Base-by-base conservation (phyloP, 1,140 invertebrate genomes). In the Centruroides vittatus region DNA sequence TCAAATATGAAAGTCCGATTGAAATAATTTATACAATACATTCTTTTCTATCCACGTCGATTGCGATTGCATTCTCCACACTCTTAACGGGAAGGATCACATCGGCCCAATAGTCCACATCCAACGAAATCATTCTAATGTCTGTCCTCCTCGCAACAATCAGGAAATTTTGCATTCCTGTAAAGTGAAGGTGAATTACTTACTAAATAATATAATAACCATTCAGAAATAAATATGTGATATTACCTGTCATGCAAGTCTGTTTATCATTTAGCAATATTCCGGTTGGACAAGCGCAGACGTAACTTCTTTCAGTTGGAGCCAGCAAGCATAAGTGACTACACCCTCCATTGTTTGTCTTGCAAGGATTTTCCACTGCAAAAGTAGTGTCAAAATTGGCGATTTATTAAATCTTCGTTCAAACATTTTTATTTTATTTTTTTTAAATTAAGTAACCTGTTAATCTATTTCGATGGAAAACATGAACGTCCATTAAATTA, bases 101-200 rank as follows among this genome's bases (percentile, higher is more conserved):
- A 75, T 92, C 88, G 34, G 86, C 84, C 5, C 81, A 79, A 70
- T 92, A 92, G 12, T 85, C 82, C 1, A 89, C 84, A 70, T 93
- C 89, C 51, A 94, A 74, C 0, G 89, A 92, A 9, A 93, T 84
- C 58, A 86, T 81, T 11, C 89, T 75, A 59, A 94, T 87, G 63
- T 90, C 86, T 35, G 85, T 79, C 3, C 87, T 79, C 70, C 88
- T 86, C 7, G 89, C 86, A 65, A 92, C 82, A 46, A 93, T 81
- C 34, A 95, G 76, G 62, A 84, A 92, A 65, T 86, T 86, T 0
- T 65, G 69, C 74, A 78, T 75, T 52, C 71, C 75, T 59, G 66
- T 65, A 59, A 58, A n/a, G 55, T 41, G 3, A 41, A 41, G 8
- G 41, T 41, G 5, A 41, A 23, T 23, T 41, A 41, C 8, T 41